A percentile compares a stretch with the other conserved stretches of the same genome.
phyloP scores from a whole-genome alignment of 2,113 vertebrate species.

The Melanerpes aurifrons region DNA sequence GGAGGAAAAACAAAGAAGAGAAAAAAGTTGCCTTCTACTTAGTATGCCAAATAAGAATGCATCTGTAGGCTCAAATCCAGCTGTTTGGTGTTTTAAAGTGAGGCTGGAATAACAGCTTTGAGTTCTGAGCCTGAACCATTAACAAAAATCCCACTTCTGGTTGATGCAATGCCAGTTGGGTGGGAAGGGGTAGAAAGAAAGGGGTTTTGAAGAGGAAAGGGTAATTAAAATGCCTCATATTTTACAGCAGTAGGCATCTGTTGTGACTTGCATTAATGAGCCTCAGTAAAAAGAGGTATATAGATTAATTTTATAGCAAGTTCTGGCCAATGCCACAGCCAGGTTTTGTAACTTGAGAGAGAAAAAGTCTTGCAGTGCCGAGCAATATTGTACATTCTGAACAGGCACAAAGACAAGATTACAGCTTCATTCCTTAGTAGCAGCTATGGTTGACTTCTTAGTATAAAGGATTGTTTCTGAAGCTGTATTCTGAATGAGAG shows the following conservation, averaged over 20 bases:
- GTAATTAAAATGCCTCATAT: not conserved
- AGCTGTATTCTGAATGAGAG: not conserved
- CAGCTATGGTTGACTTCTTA: not conserved
- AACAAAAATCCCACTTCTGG: not conserved
- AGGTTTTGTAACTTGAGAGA: not conserved
- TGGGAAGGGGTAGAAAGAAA: not conserved
- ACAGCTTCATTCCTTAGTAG: not conserved
- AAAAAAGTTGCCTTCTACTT: not conserved
- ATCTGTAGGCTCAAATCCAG: not conserved
- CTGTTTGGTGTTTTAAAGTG: not conserved
- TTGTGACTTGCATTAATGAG: not conserved
- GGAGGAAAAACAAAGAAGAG: not conserved
- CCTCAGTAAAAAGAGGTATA: not conserved
- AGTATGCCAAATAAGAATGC: not conserved
- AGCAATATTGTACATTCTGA: not conserved
- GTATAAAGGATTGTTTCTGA: not conserved
- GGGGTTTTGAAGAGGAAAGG: not conserved
- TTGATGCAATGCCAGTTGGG: not conserved
- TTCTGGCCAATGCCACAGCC: not conserved
- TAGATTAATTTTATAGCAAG: not conserved
- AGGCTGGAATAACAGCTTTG: not conserved
- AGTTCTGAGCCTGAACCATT: not conserved
- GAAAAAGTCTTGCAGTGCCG: not conserved
- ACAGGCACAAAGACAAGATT: not conserved
- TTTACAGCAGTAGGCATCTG: not conserved